Evolutionary conservation across 1,140 invertebrate species (phyloP).

Genomic region (Parasteatoda tepidariorum): DNA sequence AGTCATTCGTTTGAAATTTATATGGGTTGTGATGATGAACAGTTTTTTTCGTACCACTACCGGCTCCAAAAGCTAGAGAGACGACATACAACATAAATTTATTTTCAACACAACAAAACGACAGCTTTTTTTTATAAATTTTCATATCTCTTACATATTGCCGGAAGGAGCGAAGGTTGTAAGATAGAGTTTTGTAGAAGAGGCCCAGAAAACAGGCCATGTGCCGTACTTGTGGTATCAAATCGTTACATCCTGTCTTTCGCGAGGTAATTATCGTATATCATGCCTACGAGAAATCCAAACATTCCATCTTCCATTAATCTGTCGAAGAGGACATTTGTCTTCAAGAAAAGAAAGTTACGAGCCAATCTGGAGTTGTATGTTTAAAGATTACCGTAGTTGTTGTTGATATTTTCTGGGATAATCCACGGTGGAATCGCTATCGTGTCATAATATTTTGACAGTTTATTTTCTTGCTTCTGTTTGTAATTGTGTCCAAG

Average conservation of each 20-base stretch:
- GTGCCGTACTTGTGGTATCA: conserved; percentile 36
- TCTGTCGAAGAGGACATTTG: conserved; percentile 29
- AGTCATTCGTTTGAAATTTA: too few species aligned
- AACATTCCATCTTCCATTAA: conserved; percentile 47
- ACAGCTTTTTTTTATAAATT: background rate
- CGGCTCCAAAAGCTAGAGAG: too few species aligned
- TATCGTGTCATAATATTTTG: too few species aligned
- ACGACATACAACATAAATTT: too few species aligned
- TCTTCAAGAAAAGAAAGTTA: background rate
- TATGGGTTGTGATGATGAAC: too few species aligned
- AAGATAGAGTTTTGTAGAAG: background rate
- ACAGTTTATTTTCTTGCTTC: too few species aligned
- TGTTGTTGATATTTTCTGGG: background rate
- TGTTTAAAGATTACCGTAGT: background rate
- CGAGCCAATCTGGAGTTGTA: background rate
- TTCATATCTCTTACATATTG: background rate
- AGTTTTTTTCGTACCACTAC: too few species aligned
- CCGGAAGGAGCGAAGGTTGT: background rate
- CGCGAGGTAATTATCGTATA: conserved; percentile 16
- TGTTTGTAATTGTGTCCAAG: too few species aligned
- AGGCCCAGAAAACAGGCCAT: background rate
- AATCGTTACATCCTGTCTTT: conserved; percentile 23
- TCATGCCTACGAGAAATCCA: background rate
- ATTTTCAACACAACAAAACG: too few species aligned
- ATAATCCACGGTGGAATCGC: too few species aligned